Base-by-base conservation (phyloP, 2,888 invertebrate genomes). In the Lepidocyrtinus sp. region DNA sequence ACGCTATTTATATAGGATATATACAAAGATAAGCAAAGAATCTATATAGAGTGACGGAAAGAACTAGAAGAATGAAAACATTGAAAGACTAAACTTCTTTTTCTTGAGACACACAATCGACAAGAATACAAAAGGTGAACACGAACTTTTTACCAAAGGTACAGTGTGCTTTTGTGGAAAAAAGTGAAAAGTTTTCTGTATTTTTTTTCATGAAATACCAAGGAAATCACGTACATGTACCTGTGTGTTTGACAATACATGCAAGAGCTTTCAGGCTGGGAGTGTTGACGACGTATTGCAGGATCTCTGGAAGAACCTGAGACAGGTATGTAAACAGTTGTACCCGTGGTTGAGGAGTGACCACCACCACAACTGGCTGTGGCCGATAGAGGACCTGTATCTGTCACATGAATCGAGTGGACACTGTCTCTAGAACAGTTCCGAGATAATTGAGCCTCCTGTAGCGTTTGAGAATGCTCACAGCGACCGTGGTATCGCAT, bases 271-370 rank as follows among this genome's bases (percentile, higher is more conserved):
- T 95, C 95, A 84, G 95, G 95, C 88, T 95, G 95, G 85, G 94
- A 95, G 89, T 95, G 95, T 91, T 95, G 96, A 73, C 96, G 93
- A 88, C 96, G 95, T 88, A 96, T 96, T 88, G 86, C 92, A 91
- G 88, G 91, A 86, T 93, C 92, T 72, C 75, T 78, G 1, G 17
- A 2, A 73, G 62, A 24, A 71, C 45, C 27, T 71, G 71, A 21
- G 61, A 59, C 63, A 25, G 72, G 46, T 46, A 55, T 71, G 61
- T 22, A 55, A 17, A 25, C 65, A 12, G 36, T 36, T 12, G 36
- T 36, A 12, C 36, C 36, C 12, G 36, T 36, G 5, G 36, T 36
- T 26, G 36, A 12, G 65, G 91, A 84, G 91, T 91, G 84, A 92
- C 55, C 65, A 17, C 55, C 62, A 22, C 64, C 46, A 45, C 62